Conservation (phyloP, 2,113 vertebrate species). For the Chamaea fasciata region DNA sequence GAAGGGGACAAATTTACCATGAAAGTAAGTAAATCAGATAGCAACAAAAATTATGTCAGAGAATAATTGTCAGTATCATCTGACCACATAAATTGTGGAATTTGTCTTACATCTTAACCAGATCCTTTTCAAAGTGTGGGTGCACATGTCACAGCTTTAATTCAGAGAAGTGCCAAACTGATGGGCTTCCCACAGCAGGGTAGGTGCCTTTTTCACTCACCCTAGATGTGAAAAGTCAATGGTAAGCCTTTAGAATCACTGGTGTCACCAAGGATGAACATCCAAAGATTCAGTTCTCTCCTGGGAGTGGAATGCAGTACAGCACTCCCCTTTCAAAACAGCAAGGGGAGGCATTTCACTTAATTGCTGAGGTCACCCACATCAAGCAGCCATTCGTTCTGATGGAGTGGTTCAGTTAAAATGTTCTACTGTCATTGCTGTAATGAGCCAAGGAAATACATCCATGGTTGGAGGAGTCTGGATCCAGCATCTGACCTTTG, state of each 20-base stretch:
- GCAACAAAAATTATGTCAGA: not conserved
- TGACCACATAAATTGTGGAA: not conserved
- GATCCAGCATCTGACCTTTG: not conserved
- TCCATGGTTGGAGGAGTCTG: not conserved
- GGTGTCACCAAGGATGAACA: not conserved
- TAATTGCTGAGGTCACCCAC: not conserved
- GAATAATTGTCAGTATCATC: not conserved
- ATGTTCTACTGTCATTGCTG: not conserved
- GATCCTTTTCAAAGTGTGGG: not conserved
- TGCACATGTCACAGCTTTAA: not conserved
- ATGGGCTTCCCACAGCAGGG: fast-evolving
- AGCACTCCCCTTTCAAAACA: not conserved
- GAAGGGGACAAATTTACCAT: no score
- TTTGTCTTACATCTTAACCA: not conserved
- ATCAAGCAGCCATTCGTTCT: fast-evolving
- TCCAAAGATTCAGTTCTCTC: not conserved
- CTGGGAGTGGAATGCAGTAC: not conserved
- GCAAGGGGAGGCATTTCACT: not conserved
- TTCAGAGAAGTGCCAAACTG: not conserved
- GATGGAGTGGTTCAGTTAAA: not conserved
- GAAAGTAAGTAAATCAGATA: not conserved
- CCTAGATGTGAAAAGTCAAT: not conserved
- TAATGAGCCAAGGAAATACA: not conserved
- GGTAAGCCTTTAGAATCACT: not conserved
- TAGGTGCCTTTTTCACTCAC: not conserved